Evolutionary conservation across 2,113 vertebrate species (phyloP), one percentile per base, ranked within the genome.

Genomic region (Equus quagga): DNA sequence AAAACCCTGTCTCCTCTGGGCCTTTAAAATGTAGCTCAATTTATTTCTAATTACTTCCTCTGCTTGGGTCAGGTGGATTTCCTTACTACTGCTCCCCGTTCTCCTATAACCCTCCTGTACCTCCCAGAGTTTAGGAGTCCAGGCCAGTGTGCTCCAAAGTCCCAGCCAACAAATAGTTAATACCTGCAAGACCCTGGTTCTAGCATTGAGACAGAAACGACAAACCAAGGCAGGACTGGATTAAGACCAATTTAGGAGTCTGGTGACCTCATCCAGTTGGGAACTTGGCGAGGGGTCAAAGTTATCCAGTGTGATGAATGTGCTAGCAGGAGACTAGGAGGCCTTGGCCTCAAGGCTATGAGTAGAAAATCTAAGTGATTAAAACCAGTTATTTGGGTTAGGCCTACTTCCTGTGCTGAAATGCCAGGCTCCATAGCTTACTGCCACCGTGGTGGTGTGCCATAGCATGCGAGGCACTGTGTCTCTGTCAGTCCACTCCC

Each of bases 1-100:
- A 94, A 88, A 85, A 64, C 70, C 36, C 64, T 54, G 19, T 60
- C 70, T 2, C 9, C 33, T 78, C 64, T 69, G 2, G 4, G 7
- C 41, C 49, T 94, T 17, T 54, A 18, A 82, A 89, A 60, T 36
- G 62, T 33, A 84, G 33, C 31, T 89, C 69, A 60, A n/a, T 95
- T 86, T 79, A 92, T 84, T 79, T 92, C 36, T 36, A 70, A 26
- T 78, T 86, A 44, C 21, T 82, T 92, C 28, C 24, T 79, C 78
- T 64, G 41, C 4, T 21, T 80, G 73, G 18, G 73, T 75, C 56
- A 51, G 56, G 84, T 1, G 41, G 46, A 79, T 73, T 49, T 92
- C 21, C 15, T 65, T 54, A 33, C 64, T 54, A 33, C 64, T 60
- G 54, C 0, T 19, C 33, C 28, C 15, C 90, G 58, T n/a, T 49